Conservation (phyloP, 1,140 invertebrate species). For the Scaptomyza montana region DNA sequence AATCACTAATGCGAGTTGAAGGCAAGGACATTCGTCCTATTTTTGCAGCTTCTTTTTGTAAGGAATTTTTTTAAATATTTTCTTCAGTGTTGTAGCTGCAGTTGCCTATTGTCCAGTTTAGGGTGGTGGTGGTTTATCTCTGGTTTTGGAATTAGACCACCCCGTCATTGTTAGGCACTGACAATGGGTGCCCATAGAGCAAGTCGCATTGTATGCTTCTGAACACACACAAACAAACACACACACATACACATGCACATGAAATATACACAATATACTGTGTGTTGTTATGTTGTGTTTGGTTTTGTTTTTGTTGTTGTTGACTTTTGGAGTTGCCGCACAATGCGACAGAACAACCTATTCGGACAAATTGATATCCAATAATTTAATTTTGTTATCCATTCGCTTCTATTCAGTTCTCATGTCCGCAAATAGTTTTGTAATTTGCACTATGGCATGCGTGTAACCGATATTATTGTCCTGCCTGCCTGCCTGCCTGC, state of each 20-base stretch:
- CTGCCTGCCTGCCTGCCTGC: neutral
- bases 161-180: conserved; percentile 70
- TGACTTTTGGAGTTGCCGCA: conserved; percentile 79
- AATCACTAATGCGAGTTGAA: too few species aligned
- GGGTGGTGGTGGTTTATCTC: conserved; percentile 25
- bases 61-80: too few species aligned
- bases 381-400: conserved; percentile 83
- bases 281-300: conserved; percentile 21
- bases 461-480: conserved; percentile 82
- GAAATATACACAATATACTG: conserved; percentile 9
- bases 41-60: neutral
- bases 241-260: conserved; percentile 43
- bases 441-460: conserved; percentile 79
- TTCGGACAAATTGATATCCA: conserved; percentile 79
- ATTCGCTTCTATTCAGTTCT: conserved; percentile 50
- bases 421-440: conserved; percentile 80
- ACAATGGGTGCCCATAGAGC: conserved; percentile 68
- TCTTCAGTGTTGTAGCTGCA: conserved; percentile 10
- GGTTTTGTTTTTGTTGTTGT: conserved; percentile 64
- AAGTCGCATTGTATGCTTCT: conserved; percentile 53
- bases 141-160: conserved; percentile 48
- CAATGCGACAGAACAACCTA: conserved; percentile 55
- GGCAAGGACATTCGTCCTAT: too few species aligned
- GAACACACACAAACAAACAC: conserved; percentile 23
- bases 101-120: conserved; percentile 63